Base-by-base conservation (phyloP, 2,888 invertebrate species). In the Caenorhabditis japonica region DNA sequence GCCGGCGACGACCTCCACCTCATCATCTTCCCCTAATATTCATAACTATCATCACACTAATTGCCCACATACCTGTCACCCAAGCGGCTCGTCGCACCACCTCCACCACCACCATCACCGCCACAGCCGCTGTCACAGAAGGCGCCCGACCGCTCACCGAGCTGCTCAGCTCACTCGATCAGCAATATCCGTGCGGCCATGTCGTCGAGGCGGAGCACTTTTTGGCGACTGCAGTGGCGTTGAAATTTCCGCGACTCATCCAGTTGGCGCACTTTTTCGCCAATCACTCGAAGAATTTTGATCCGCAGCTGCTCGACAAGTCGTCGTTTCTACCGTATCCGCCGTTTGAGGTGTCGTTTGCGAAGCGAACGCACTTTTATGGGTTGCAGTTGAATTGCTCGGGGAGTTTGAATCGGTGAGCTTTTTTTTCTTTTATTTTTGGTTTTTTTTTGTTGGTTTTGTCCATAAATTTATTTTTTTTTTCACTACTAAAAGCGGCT, bases 211-310 rank as follows among this genome's bases (percentile, higher is more conserved):
- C 76, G 2, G 72, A 75, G 21, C 62, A 61, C 34, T 69, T 79
- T 27, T 30, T 79, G 25, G 46, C 59, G 10, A 64, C 72, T 10
- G 75, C 79, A 13, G 75, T 79, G 21, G 55, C 62, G 10, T 53
- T 58, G 21, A 56, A 69, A 41, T 70, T 74, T 25, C 76, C 79
- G 3, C 38, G 73, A 4, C 56, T 79, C 7, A 56, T 75, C 7
- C 70, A 72, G 43, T 58, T 79, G 51, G 75, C 76, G 7, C 75
- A 71, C 21, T 79, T 76, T 55, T 76, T 79, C 46, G 76, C 76
- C 30, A 70, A 71, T 36, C 79, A 79, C 52, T 75, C 79, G 7
- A 70, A 66, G 43, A 69, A 70, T 36, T 72, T 68, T 33, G 52
- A 66, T 58, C 68, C 61, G 0, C 27, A 36, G 15, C 39, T 76